phyloP scores from a whole-genome alignment of 23 tunicate genomes.

The Styela clava region DNA sequence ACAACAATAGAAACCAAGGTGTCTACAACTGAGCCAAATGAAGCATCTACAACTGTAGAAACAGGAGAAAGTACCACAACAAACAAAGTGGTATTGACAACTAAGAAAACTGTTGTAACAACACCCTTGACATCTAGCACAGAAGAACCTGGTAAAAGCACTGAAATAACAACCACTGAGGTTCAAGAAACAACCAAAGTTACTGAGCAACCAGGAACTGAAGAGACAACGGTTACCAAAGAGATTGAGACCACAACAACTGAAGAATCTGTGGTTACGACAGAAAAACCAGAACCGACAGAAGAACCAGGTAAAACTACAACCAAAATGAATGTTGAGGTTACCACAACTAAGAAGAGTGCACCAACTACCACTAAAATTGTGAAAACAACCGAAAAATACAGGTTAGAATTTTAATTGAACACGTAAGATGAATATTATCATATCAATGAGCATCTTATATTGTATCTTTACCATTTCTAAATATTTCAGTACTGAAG shows the following conservation, averaged over 20 bases:
- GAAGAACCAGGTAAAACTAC: background rate
- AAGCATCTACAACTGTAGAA: background rate
- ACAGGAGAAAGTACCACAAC: constrained; percentile 41
- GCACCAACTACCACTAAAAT: constrained; percentile 48
- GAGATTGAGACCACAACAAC: constrained; percentile 50
- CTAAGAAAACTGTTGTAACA: constrained; percentile 23
- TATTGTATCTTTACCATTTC: background rate
- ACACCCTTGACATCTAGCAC: constrained; percentile 24
- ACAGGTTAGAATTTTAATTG: background rate
- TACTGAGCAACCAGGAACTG: constrained; percentile 37
- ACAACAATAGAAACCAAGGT: constrained; percentile 41
- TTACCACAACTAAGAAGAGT: constrained; percentile 36
- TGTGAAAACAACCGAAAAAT: constrained; percentile 34
- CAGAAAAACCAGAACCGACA: constrained; percentile 12
- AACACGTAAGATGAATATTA: background rate
- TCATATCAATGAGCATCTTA: background rate
- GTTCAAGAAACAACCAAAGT: constrained; percentile 39
- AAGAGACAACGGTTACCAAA: constrained; percentile 24
- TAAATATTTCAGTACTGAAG: background rate
- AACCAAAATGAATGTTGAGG: constrained; percentile 25
- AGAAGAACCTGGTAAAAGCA: constrained; percentile 23
- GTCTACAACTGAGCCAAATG: background rate
- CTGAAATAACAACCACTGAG: constrained; percentile 33
- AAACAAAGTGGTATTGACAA: constrained; percentile 39
- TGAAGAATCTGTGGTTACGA: constrained; percentile 41